Evolutionary conservation across 2,113 vertebrate genomes (phyloP), one percentile per base, ranked within the genome.

Genomic region (Lophochroa leadbeateri): DNA sequence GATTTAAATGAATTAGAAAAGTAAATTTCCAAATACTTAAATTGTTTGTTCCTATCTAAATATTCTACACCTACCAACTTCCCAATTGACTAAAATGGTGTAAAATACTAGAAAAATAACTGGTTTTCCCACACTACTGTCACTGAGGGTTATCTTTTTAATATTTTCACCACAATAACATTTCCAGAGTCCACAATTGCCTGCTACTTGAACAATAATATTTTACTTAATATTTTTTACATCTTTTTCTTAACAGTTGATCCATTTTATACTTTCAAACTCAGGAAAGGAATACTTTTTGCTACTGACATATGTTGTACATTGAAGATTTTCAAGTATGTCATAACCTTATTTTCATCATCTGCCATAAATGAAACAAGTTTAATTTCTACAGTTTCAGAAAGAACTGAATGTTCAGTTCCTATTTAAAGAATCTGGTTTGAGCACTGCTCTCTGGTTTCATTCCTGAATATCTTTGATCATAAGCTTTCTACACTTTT

Each of bases 51-150:
- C 5, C 20, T 69, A 10, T 55, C 4, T 55, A 64, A 52, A 58
- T 57, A 49, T 8, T 44, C 21, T 85, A 29, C 6, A n/a, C 1
- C 2, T 29, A 15, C 2, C 17, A 53, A 17, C 21, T 85, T 53
- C n/a, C 71, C 23, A 50, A 27, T 21, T 82, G 33, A 55, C 1
- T 43, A 35, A 49, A 79, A 43, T 72, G 10, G 5, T 43, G 14
- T 35, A 49, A 68, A 82, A 50, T 14, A 27, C 3, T 35, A 46
- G 17, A 68, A 82, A 82, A 87, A 67, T 8, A 15, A 23, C 4
- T 53, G 7, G 0, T 1, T 55, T 81, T 70, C 47, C 27, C 7
- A 60, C 0, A 2, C 5, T 16, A 14, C 1, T 46, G 1, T 10
- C 49, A 35, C 7, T 74, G 4, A 47, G 20, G 21, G 5, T 21